Evolutionary conservation across 2,797 vertebrate species (phyloP).

Genomic region (Clarias fuscus): DNA sequence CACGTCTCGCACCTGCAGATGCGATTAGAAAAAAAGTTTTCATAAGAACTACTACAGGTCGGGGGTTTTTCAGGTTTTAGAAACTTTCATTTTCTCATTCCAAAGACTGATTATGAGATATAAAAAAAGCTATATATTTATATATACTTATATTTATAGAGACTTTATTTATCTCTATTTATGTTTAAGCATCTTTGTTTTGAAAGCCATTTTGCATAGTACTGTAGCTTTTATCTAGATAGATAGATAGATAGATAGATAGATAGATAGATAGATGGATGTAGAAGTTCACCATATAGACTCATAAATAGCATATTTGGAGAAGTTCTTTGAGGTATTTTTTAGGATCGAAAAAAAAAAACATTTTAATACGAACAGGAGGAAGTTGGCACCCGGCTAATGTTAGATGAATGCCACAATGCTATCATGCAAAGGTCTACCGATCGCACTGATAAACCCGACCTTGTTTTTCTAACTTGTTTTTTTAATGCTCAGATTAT

Average conservation of each 20-base stretch:
- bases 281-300: background rate
- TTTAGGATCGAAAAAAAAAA: background rate
- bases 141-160: background rate
- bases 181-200: background rate
- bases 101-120: background rate
- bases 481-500: background rate
- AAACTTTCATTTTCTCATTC: background rate
- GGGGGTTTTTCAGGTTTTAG: background rate
- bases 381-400: slow-evolving; percentile 4
- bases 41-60: too few relatives aligned
- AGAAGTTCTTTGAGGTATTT: slow-evolving; percentile 9
- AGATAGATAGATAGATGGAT: background rate
- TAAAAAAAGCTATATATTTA: background rate
- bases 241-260: background rate
- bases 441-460: background rate
- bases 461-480: background rate
- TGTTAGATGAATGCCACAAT: background rate
- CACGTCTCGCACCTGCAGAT: background rate
- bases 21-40: background rate
- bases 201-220: background rate
- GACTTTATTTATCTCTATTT: background rate
- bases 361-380: background rate
- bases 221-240: background rate
- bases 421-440: background rate
- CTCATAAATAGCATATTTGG: background rate